These are phyloP conservation scores for Schrankia costaestrigalis DNA, from an alignment of 2,888 invertebrate genomes.

Conservation along the genomic window DNA sequence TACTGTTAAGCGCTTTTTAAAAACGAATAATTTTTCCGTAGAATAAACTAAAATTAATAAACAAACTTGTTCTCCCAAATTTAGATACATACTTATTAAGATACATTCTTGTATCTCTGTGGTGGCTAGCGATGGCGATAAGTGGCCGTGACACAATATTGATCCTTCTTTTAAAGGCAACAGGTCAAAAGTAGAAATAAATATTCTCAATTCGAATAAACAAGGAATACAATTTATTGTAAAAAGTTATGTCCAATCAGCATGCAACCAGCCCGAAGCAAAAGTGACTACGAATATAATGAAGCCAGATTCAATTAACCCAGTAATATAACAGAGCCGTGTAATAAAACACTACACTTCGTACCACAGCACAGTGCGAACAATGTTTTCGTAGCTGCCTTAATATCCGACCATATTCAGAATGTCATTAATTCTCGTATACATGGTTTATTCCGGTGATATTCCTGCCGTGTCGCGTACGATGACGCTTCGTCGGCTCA, in stretches of 20 bases:
- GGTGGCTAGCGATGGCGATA: not conserved
- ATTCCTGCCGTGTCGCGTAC: constrained; percentile 21
- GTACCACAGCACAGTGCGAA: constrained; percentile 3
- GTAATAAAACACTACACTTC: constrained; percentile 4
- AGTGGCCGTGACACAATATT: not conserved
- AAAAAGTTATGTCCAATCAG: too few species aligned
- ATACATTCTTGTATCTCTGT: too few species aligned
- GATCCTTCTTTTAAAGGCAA: too few species aligned
- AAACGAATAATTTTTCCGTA: too few species aligned
- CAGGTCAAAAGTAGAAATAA: too few species aligned
- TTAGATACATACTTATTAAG: too few species aligned
- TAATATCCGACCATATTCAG: constrained; percentile 15
- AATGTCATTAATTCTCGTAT: constrained; percentile 23
- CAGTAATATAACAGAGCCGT: constrained; percentile 1
- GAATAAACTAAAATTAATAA: too few species aligned
- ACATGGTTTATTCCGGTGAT: constrained; percentile 32
- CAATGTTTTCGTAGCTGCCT: constrained; percentile 9
- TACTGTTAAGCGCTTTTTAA: too few species aligned
- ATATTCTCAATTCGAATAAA: too few species aligned
- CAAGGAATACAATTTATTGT: too few species aligned
- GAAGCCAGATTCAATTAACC: constrained; percentile 4
- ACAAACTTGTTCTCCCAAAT: too few species aligned
- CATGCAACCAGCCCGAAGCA: not conserved
- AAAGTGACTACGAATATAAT: constrained; percentile 1
- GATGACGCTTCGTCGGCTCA: constrained; percentile 20